Evolutionary conservation across 2,888 invertebrate genomes (phyloP), one percentile per base, ranked within the genome.

Genomic region (Nymphalis urticae): DNA sequence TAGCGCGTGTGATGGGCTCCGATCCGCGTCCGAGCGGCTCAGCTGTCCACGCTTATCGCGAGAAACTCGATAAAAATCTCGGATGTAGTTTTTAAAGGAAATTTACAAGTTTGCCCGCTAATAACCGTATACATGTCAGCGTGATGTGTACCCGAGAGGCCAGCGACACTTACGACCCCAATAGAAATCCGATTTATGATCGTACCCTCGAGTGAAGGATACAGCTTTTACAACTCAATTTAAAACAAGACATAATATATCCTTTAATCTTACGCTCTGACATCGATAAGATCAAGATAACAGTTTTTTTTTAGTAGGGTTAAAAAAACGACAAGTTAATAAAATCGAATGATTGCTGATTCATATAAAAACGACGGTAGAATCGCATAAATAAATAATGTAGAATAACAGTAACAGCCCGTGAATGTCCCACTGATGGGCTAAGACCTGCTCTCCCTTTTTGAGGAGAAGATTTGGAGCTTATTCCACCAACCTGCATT

Each of bases 161-260:
- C 77, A 79, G 80, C 83, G 81, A 83, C 84, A 80, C 85, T 89
- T 86, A 90, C 86, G 85, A 86, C 85, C 86, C 85, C 82, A 86
- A 84, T 86, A 84, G 82, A 82, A 78, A 76, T 72, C 81, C 83
- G 82, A 90, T 91, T 90, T 90, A 92, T 84, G 85, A 83, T 80
- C 82, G 83, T 81, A 82, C 85, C 86, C 84, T 85, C 81, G 77
- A 80, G 75, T 81, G 82, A 85, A 86, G 85, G 84, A 84, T 86
- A 83, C 79, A 78, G 82, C 82, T 86, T 90, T 88, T 87, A 90
- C 85, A 87, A 85, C 89, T 89, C 87, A 86, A 90, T 90, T 89
- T 86, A 85, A 86, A 86, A 79, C 81, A 81, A 81, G 81, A 76
- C 83, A 81, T 79, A 80, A 81, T 85, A 75, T 42, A 42, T 56